These are phyloP conservation scores for Sarcophaga peregrina DNA, from an alignment of 1,140 invertebrate genomes.

Conservation along the genomic window DNA sequence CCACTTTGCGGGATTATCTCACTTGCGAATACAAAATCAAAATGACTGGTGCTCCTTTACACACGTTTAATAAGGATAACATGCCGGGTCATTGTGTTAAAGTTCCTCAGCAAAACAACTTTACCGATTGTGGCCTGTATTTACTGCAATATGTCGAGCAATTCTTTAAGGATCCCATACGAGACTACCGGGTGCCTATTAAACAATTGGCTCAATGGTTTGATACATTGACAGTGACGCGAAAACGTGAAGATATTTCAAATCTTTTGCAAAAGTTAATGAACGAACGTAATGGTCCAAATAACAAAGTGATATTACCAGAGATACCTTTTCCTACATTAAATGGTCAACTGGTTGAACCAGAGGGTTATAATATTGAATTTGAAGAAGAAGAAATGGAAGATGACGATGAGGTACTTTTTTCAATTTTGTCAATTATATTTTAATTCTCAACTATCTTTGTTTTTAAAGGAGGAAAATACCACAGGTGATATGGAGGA, in stretches of 20 bases:
- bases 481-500: conserved; percentile 52
- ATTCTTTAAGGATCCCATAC: conserved; percentile 88
- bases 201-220: conserved; percentile 83
- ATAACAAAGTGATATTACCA: conserved; percentile 71
- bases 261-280: conserved; percentile 78
- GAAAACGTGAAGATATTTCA: conserved; percentile 84
- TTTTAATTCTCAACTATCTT: background rate
- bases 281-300: conserved; percentile 70
- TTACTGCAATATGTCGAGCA: conserved; percentile 95
- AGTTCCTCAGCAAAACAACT: conserved; percentile 97
- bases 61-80: conserved; percentile 80
- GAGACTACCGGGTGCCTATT: conserved; percentile 80
- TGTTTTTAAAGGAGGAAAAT: conserved; percentile 52
- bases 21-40: conserved; percentile 89
- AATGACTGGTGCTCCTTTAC: conserved; percentile 66
- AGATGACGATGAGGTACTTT: conserved; percentile 45
- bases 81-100: conserved; percentile 86
- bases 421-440: conserved; percentile 26
- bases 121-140: conserved; percentile 96
- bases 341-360: conserved; percentile 69
- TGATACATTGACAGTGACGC: conserved; percentile 79
- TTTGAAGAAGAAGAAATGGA: conserved; percentile 64
- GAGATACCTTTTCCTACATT: conserved; percentile 75
- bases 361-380: conserved; percentile 60
- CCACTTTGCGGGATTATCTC: conserved; percentile 89